phyloP scores from a whole-genome alignment of 2,113 vertebrate species.

The Paracanthobrama guichenoti region DNA sequence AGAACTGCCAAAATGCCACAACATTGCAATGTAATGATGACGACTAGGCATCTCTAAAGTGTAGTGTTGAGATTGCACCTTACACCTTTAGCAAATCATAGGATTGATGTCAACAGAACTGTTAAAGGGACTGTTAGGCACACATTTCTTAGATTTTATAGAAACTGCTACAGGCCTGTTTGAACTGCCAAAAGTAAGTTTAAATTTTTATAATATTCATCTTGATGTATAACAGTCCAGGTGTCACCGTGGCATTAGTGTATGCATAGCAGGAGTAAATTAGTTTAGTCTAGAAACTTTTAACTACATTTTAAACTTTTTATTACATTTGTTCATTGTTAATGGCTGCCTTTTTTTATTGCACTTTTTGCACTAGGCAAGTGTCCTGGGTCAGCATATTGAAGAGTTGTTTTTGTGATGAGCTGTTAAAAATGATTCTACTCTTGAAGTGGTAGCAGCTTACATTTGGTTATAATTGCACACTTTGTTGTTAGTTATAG shows the following conservation, averaged over 20 bases:
- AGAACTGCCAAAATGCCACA: constrained; percentile 51
- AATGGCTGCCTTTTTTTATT: no score
- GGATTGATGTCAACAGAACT: background rate
- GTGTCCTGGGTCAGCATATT: background rate
- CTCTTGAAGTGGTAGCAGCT: background rate
- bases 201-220: background rate
- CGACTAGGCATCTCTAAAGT: constrained; percentile 15
- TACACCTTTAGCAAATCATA: background rate
- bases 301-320: no score
- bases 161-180: background rate
- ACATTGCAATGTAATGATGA: constrained; percentile 48
- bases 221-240: background rate
- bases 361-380: no score
- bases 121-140: no score
- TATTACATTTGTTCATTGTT: no score
- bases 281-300: no score
- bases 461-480: background rate
- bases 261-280: no score
- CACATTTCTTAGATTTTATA: background rate
- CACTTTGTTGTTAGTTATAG: background rate
- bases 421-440: background rate
- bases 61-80: background rate
- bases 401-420: background rate
- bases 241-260: no score
- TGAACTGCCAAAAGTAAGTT: background rate